These are phyloP conservation scores for Furcula furcula DNA, from an alignment of 2,888 invertebrate genomes.

Conservation along the genomic window DNA sequence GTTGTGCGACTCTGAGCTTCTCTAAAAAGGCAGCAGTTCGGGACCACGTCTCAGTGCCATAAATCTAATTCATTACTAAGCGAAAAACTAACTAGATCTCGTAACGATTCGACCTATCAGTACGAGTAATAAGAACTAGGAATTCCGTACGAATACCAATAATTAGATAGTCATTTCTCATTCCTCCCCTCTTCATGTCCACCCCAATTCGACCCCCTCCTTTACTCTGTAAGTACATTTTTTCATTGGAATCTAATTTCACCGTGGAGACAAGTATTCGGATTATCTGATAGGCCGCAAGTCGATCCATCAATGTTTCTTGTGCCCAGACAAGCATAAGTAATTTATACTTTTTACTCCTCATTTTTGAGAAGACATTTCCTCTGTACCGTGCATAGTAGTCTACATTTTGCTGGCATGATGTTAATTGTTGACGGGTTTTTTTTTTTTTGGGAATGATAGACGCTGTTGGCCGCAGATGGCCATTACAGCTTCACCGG, in stretches of 20 bases:
- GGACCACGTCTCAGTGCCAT: too few species aligned
- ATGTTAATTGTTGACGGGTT: too few species aligned
- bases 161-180: not conserved
- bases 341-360: not conserved
- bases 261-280: not conserved
- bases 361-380: not conserved
- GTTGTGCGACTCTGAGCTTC: too few species aligned
- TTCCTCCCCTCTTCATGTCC: not conserved
- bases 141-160: not conserved
- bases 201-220: not conserved
- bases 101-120: not conserved
- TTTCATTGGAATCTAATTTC: conserved; percentile 2
- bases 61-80: not conserved
- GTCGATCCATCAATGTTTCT: not conserved
- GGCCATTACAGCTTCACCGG: too few species aligned
- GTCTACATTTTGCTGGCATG: too few species aligned
- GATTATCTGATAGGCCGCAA: not conserved
- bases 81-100: not conserved
- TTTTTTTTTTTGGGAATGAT: too few species aligned
- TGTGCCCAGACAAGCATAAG: not conserved
- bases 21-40: too few species aligned
- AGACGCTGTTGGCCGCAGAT: too few species aligned
- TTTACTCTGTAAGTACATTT: not conserved
- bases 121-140: not conserved
- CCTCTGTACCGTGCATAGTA: too few species aligned